Evolutionary conservation across 2,113 vertebrate genomes (phyloP).

Genomic region (Hemiprocne comata): DNA sequence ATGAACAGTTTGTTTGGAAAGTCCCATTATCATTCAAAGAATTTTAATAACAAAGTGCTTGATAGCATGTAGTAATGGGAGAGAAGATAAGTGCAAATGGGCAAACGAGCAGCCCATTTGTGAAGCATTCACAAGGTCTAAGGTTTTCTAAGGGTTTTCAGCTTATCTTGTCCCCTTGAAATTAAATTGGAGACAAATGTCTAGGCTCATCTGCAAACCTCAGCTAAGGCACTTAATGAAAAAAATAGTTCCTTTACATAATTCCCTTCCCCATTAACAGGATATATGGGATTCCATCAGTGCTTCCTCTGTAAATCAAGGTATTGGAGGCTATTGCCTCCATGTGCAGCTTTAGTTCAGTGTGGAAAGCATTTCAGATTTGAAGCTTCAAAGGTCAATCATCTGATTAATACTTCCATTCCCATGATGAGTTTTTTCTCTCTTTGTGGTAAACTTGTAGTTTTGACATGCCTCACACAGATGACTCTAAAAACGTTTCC

Average conservation of each 20-base stretch:
- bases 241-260: slow-evolving; percentile 2
- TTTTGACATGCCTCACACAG: not conserved
- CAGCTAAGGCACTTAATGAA: slow-evolving; percentile 4
- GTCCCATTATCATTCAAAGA: not conserved
- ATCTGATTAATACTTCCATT: slow-evolving; percentile 21
- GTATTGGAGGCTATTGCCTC: not conserved
- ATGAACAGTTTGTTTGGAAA: not conserved
- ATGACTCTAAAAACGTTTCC: not conserved
- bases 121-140: not conserved
- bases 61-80: not conserved
- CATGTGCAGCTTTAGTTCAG: not conserved
- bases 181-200: slow-evolving; percentile 4
- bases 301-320: slow-evolving; percentile 46
- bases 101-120: not conserved
- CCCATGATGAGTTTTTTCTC: not conserved
- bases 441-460: not conserved
- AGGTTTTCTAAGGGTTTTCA: not conserved
- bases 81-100: not conserved
- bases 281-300: slow-evolving; percentile 17
- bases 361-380: slow-evolving; percentile 14
- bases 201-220: not conserved
- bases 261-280: slow-evolving; percentile 33
- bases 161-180: not conserved
- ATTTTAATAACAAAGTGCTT: not conserved
- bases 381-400: not conserved